These are phyloP conservation scores for Phyllotreta striolata DNA, from an alignment of 2,888 invertebrate species.

Conservation along the genomic window DNA sequence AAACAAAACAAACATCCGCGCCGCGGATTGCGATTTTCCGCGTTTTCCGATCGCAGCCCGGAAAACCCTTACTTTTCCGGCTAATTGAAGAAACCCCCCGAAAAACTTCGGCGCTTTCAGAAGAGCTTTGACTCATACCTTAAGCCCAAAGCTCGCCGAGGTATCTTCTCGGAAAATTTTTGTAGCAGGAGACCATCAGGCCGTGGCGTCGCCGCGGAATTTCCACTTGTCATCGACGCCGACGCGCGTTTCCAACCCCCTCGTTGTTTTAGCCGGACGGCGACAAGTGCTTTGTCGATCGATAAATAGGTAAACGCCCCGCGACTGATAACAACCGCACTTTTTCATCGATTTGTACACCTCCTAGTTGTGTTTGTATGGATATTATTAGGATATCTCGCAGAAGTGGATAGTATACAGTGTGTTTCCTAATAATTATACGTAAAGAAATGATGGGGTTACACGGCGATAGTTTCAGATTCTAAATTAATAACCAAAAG, in stretches of 20 bases:
- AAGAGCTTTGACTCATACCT: conserved; percentile 35
- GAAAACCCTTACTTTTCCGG: conserved; percentile 24
- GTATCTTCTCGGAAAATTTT: conserved; percentile 43
- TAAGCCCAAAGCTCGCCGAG: conserved; percentile 39
- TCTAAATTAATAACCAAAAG: too few relatives aligned
- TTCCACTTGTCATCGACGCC: conserved; percentile 28
- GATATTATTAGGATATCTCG: too few relatives aligned
- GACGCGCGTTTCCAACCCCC: conserved; percentile 27
- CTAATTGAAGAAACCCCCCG: conserved; percentile 34
- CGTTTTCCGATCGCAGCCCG: background rate
- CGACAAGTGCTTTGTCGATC: conserved; percentile 12
- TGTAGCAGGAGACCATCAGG: conserved; percentile 33
- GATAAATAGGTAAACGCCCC: conserved; percentile 7
- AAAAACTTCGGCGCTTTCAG: conserved; percentile 21
- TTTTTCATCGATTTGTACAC: too few relatives aligned
- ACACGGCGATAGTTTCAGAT: too few relatives aligned
- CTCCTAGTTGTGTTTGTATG: too few relatives aligned
- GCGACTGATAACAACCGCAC: too few relatives aligned
- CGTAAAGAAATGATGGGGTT: too few relatives aligned
- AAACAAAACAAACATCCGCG: conserved; percentile 3
- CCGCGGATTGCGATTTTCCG: conserved; percentile 10
- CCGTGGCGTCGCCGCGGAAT: conserved; percentile 14
- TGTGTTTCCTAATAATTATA: too few relatives aligned
- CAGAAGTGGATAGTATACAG: too few relatives aligned
- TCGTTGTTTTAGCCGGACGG: background rate